A percentile compares a stretch with the other conserved stretches of the same genome.
These are phyloP conservation scores for Harpagifer antarcticus DNA, from an alignment of 2,797 vertebrate genomes.

Conservation along the genomic window DNA sequence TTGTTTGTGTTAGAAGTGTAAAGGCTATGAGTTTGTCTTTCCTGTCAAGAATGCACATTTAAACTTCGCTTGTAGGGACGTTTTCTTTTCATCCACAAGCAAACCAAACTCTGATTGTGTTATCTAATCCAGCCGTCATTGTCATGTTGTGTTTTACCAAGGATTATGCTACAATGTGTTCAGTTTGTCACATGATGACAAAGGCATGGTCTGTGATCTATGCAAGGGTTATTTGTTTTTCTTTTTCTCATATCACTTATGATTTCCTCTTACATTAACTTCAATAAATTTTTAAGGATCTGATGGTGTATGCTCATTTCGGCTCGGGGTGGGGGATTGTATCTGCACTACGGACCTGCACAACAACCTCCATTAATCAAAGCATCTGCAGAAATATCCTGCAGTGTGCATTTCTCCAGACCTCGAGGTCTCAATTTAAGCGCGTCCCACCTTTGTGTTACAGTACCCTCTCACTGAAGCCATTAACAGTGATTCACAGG, in stretches of 20 bases:
- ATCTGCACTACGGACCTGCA: slow-evolving; percentile 13
- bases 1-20: slow-evolving; percentile 52
- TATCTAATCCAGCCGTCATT: slow-evolving; percentile 69
- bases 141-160: slow-evolving; percentile 73
- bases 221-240: slow-evolving; percentile 85
- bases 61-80: slow-evolving; percentile 44
- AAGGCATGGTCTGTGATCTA: slow-evolving; percentile 89
- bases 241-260: slow-evolving; percentile 80
- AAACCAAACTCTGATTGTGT: slow-evolving; percentile 72
- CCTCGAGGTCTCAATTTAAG: slow-evolving; percentile 52
- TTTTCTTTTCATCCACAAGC: slow-evolving; percentile 70
- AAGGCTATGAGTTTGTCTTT: slow-evolving; percentile 61
- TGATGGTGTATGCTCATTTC: slow-evolving; percentile 75
- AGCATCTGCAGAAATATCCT: slow-evolving; percentile 43
- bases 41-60: slow-evolving; percentile 65
- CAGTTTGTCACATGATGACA: slow-evolving; percentile 81
- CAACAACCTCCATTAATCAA: slow-evolving; percentile 26
- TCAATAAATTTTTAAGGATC: slow-evolving; percentile 90
- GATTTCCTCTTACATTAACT: slow-evolving; percentile 85
- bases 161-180: slow-evolving; percentile 79
- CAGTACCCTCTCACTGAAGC: slow-evolving; percentile 60
- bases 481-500: slow-evolving; percentile 74
- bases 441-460: slow-evolving; percentile 49
- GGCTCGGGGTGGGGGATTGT: slow-evolving; percentile 29
- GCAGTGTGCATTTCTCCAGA: slow-evolving; percentile 41